A percentile compares a stretch with the other conserved stretches of the same genome.
Evolutionary conservation across 2,888 invertebrate genomes (phyloP).

Genomic region (Hyposoter dolosus): DNA sequence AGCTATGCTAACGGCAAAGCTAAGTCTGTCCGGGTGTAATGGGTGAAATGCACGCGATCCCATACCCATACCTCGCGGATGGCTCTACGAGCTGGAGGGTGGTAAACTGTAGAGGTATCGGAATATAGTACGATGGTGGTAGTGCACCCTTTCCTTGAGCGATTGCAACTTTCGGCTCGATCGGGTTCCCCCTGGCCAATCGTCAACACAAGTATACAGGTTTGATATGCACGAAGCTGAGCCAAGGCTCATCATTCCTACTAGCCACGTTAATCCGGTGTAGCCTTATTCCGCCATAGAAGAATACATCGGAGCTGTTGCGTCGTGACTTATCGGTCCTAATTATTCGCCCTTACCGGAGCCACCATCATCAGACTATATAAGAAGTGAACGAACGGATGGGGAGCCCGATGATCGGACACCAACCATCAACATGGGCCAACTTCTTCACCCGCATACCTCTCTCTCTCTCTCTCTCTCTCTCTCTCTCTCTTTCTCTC

Average conservation of each 20-base stretch:
- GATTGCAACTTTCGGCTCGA: constrained; percentile 77
- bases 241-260: constrained; percentile 57
- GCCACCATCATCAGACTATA: constrained; percentile 26
- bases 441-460: constrained; percentile 49
- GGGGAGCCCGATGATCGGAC: constrained; percentile 61
- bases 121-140: neutral
- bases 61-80: constrained; percentile 69
- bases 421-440: constrained; percentile 44
- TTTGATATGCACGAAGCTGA: constrained; percentile 54
- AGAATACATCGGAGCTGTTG: constrained; percentile 75
- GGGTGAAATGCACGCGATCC: constrained; percentile 83
- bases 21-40: constrained; percentile 83
- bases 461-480: constrained; percentile 16
- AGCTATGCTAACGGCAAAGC: constrained; percentile 77
- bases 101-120: constrained; percentile 27
- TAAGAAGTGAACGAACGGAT: constrained; percentile 62
- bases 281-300: constrained; percentile 67
- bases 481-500: constrained; percentile 15
- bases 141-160: constrained; percentile 68
- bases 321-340: constrained; percentile 84
- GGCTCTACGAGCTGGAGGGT: constrained; percentile 41
- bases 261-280: constrained; percentile 66
- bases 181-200: constrained; percentile 65
- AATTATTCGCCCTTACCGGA: constrained; percentile 81
- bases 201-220: constrained; percentile 58